Percentiles rank a stretch among this genome's conserved stretches.
Evolutionary conservation across 1,140 invertebrate species (phyloP).

Genomic region (Luehdorfia chinensis): DNA sequence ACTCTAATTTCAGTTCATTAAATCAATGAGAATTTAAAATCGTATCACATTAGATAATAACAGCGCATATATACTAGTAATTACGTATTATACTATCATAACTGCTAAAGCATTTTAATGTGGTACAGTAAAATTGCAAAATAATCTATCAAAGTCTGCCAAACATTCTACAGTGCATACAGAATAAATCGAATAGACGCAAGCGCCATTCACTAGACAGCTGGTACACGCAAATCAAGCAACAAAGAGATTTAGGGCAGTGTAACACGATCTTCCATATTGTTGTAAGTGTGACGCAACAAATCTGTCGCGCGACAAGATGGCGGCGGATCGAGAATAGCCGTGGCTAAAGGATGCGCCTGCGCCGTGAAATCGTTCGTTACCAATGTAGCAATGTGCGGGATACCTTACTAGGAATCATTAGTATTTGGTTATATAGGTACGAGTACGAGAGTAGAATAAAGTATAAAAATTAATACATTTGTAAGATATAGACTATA

Average conservation of each 20-base stretch:
- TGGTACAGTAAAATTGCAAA: background rate
- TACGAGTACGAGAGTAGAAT: slow-evolving; percentile 19
- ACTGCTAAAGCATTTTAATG: too few species aligned
- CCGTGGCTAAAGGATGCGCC: slow-evolving; percentile 68
- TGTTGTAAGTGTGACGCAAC: slow-evolving; percentile 57
- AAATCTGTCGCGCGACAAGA: slow-evolving; percentile 57
- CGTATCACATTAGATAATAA: too few species aligned
- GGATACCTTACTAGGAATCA: too few species aligned
- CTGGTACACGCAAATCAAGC: slow-evolving; percentile 46
- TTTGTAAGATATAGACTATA: too few species aligned
- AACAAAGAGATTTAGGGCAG: slow-evolving; percentile 66
- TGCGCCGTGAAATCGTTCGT: slow-evolving; percentile 58
- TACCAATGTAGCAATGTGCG: slow-evolving; percentile 32
- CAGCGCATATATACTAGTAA: too few species aligned
- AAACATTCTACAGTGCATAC: slow-evolving; percentile 14
- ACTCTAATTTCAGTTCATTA: too few species aligned
- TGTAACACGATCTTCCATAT: slow-evolving; percentile 67
- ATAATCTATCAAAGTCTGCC: slow-evolving; percentile 33
- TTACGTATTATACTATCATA: too few species aligned
- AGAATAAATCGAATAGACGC: slow-evolving; percentile 41
- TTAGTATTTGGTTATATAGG: too few species aligned
- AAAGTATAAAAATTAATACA: slow-evolving; percentile 7
- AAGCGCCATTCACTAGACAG: slow-evolving; percentile 39
- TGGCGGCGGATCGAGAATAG: slow-evolving; percentile 52
- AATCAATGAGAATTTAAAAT: too few species aligned